Percentiles rank a stretch among this genome's conserved stretches.
Evolutionary conservation across 37 sponge, comb jelly and placozoan genomes (phyloP).

Genomic region (Amphimedon queenslandica): DNA sequence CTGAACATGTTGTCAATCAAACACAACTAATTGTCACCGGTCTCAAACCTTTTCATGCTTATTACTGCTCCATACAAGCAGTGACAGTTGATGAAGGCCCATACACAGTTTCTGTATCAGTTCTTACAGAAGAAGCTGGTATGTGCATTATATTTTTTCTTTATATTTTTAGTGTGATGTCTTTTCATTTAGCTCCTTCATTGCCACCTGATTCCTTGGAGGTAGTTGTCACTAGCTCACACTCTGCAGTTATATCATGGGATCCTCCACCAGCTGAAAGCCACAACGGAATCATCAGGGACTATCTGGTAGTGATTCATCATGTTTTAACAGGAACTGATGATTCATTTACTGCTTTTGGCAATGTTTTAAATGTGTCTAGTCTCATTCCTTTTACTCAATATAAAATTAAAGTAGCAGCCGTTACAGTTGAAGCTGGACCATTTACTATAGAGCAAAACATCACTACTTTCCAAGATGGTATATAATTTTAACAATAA

Average conservation of each 20-base stretch:
- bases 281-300: constrained; percentile 15
- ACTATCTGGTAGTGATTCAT: neutral
- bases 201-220: constrained; percentile 11
- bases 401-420: constrained; percentile 7
- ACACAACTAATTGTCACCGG: neutral
- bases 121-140: constrained; percentile 2
- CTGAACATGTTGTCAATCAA: neutral
- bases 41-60: constrained; percentile 13
- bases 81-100: constrained; percentile 11
- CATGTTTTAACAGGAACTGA: neutral
- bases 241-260: constrained; percentile 5
- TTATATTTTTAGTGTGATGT: neutral
- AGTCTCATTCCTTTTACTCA: neutral
- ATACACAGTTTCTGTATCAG: neutral
- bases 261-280: constrained; percentile 9
- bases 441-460: constrained; percentile 5
- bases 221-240: neutral
- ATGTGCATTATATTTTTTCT: neutral
- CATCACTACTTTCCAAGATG: constrained; percentile 9
- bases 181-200: neutral
- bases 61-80: constrained; percentile 1
- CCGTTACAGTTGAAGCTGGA: neutral
- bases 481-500: neutral
- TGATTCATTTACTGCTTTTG: neutral
- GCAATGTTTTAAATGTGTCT: neutral